Conservation (phyloP, 1,140 invertebrate species). For the Listronotus oregonensis region DNA sequence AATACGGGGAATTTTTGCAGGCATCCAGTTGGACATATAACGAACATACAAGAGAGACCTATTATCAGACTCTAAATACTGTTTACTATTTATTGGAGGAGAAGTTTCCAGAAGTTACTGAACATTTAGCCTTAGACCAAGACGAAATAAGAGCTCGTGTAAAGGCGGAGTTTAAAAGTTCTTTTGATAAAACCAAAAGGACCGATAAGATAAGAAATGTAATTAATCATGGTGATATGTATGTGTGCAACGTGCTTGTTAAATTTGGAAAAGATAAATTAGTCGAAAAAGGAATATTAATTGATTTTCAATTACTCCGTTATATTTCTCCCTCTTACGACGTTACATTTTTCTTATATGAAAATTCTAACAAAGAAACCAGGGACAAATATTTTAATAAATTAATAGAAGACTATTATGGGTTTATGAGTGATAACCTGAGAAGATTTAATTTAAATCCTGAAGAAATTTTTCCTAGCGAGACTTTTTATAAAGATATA, state of each 20-base stretch:
- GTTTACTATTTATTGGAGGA: neutral
- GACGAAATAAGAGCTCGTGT: slow-evolving; percentile 4
- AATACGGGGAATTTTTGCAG: slow-evolving; percentile 10
- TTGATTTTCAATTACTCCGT: slow-evolving; percentile 61
- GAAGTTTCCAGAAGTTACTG: slow-evolving; percentile 11
- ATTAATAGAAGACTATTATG: slow-evolving; percentile 55
- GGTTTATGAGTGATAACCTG: neutral
- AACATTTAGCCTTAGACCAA: neutral
- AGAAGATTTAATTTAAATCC: slow-evolving; percentile 15
- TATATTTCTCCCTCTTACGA: slow-evolving; percentile 62
- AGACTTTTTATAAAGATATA: slow-evolving; percentile 9
- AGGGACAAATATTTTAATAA: slow-evolving; percentile 49
- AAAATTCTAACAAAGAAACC: slow-evolving; percentile 50
- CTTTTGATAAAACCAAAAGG: slow-evolving; percentile 5
- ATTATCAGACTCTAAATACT: neutral
- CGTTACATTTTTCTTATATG: slow-evolving; percentile 53
- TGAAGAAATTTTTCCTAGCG: slow-evolving; percentile 3
- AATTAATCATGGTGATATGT: slow-evolving; percentile 57
- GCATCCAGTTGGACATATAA: slow-evolving; percentile 3
- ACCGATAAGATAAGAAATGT: slow-evolving; percentile 47
- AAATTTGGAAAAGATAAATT: slow-evolving; percentile 57
- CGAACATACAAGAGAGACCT: neutral
- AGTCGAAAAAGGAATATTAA: slow-evolving; percentile 54
- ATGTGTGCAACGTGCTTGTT: slow-evolving; percentile 57
- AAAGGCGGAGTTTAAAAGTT: neutral